Percentiles rank a stretch among this genome's conserved stretches.
Evolutionary conservation across 2,888 invertebrate species (phyloP).

Genomic region (Sycophila texana): DNA sequence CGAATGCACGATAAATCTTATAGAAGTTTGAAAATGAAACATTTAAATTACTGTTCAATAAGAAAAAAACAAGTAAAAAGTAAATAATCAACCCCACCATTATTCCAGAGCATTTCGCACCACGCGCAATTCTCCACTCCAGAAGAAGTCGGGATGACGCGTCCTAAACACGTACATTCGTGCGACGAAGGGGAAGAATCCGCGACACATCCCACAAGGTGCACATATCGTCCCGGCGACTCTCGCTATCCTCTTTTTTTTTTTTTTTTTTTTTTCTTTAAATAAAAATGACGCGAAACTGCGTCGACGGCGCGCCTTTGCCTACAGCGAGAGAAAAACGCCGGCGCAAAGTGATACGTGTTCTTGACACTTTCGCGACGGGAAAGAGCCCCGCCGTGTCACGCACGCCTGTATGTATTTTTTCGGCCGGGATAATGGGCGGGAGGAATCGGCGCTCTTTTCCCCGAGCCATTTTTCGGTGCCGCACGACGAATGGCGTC

Average conservation of each 20-base stretch:
- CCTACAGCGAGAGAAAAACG: slow-evolving; percentile 33
- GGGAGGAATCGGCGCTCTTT: not conserved
- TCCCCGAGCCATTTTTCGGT: slow-evolving; percentile 21
- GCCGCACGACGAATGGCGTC: not conserved
- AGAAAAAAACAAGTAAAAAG: too few relatives aligned
- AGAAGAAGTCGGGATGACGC: not conserved
- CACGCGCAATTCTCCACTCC: too few relatives aligned
- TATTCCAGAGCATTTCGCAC: too few relatives aligned
- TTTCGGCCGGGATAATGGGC: slow-evolving; percentile 36
- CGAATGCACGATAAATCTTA: too few relatives aligned
- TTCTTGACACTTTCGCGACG: slow-evolving; percentile 69
- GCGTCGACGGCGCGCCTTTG: not conserved
- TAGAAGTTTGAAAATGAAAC: too few relatives aligned
- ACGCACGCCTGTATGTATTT: not conserved
- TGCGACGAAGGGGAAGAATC: slow-evolving; percentile 5
- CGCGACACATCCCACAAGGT: not conserved
- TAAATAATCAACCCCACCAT: too few relatives aligned
- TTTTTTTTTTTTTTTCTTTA: slow-evolving; percentile 63
- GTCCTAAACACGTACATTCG: slow-evolving; percentile 14
- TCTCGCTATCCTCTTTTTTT: slow-evolving; percentile 46
- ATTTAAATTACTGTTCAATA: too few relatives aligned
- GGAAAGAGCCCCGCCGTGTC: slow-evolving; percentile 14
- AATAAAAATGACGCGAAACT: slow-evolving; percentile 55
- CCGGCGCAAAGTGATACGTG: slow-evolving; percentile 67
- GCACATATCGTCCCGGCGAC: not conserved